Evolutionary conservation across 2,113 vertebrate species (phyloP), one percentile per base, ranked within the genome.

Genomic region (Varanus komodoensis): DNA sequence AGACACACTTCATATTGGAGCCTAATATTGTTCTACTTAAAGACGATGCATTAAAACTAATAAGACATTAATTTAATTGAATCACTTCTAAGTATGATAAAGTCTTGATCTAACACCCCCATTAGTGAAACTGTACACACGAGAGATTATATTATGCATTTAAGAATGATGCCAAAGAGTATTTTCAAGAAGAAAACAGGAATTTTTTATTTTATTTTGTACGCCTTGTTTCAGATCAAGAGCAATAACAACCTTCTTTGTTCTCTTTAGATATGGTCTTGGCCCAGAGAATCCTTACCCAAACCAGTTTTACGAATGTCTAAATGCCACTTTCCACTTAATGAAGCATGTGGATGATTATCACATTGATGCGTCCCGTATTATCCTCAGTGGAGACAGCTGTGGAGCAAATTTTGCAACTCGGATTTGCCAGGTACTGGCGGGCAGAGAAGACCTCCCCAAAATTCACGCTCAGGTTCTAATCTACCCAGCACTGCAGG

Each of bases 361-460:
- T 19, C 89, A 95, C 0, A 96, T 97, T 67, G 97, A 98, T 75
- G 67, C 96, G 0, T 68, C 44, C 52, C 91, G 95, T 32, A 96
- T 97, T 81, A 96, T 97, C 83, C 88, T 98, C 69, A 95, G 96
- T 15, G 97, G 97, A 69, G 98, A 98, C 92, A 97, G 97, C 73
- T 67, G 93, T 0, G 97, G 98, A 68, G 97, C 94, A 7, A 96
- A 96, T 91, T 34, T 95, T 89, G 95, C 92, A 38, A 94, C 96
- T 1, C 91, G 92, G 0, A 77, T 97, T 79, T 96, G 97, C 93
- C 98, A 98, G 94, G 92, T 87, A 78, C 94, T 98, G 88, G 94
- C 94, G 25, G 91, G 82, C 50, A 94, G 83, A 79, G 89, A 91
- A 73, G 95, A 96, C 32, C 94, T 98, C 95, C 96, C 96, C 11